phyloP scores from a whole-genome alignment of 64 coral and sea anemone genomes.

The Montipora capricornis region DNA sequence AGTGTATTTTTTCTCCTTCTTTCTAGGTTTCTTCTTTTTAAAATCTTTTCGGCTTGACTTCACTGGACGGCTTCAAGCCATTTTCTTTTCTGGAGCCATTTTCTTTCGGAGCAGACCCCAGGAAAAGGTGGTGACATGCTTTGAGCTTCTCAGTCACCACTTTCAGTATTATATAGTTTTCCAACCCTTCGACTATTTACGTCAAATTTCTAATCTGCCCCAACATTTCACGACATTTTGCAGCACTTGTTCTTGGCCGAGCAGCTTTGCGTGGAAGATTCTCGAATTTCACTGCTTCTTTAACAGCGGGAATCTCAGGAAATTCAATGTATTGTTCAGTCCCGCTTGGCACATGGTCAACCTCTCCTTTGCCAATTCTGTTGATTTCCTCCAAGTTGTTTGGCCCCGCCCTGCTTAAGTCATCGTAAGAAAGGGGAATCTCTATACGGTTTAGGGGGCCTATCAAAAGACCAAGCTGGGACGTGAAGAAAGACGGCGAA shows the following conservation, averaged over 20 bases:
- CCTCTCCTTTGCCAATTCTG: background rate
- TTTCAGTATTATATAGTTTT: background rate
- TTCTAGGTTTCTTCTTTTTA: background rate
- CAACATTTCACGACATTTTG: slow-evolving; percentile 31
- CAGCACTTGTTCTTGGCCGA: slow-evolving; percentile 11
- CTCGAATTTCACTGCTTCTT: background rate
- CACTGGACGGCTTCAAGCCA: background rate
- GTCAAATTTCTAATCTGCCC: slow-evolving; percentile 43
- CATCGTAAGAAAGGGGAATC: slow-evolving; percentile 61
- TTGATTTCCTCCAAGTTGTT: background rate
- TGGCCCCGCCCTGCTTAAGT: background rate
- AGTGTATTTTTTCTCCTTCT: background rate
- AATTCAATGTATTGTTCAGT: background rate
- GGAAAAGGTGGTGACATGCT: background rate
- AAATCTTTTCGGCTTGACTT: background rate
- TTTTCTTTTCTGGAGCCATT: background rate
- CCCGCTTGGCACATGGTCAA: background rate
- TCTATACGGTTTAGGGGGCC: slow-evolving; percentile 42
- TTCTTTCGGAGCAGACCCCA: background rate
- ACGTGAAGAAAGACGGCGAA: slow-evolving; percentile 61
- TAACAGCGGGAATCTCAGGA: background rate
- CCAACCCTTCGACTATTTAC: slow-evolving; percentile 17
- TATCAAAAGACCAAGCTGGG: slow-evolving; percentile 39
- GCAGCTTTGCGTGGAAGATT: background rate
- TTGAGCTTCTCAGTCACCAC: background rate